A percentile compares a stretch with the other conserved stretches of the same genome.
Conservation (phyloP, 2,797 vertebrate genomes). For the Lemur catta region DNA sequence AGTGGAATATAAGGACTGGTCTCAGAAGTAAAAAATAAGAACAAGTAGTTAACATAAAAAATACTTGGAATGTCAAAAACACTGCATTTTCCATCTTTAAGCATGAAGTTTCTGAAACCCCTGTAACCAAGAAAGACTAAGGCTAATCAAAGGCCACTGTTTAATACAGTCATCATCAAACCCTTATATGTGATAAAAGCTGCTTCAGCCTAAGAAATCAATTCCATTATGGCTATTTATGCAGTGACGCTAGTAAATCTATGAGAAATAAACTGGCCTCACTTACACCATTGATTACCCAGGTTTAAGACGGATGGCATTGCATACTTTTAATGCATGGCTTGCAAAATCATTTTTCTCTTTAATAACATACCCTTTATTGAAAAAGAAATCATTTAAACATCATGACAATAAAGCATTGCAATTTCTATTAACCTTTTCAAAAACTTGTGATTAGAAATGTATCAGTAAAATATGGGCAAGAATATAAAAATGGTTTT, state of each 20-base stretch:
- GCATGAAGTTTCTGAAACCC: constrained; percentile 69
- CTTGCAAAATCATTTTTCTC: constrained; percentile 82
- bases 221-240: constrained; percentile 85
- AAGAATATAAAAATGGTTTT: constrained; percentile 51
- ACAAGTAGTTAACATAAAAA: constrained; percentile 5
- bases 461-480: constrained; percentile 60
- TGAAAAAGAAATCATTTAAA: constrained; percentile 82
- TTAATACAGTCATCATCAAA: constrained; percentile 80
- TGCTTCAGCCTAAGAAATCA: constrained; percentile 76
- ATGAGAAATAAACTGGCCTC: constrained; percentile 79
- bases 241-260: constrained; percentile 74
- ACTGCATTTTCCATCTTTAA: constrained; percentile 59
- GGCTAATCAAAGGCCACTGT: constrained; percentile 80
- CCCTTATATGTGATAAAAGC: constrained; percentile 76
- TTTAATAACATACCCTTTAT: constrained; percentile 81
- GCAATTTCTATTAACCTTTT: constrained; percentile 78
- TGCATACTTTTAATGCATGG: constrained; percentile 79
- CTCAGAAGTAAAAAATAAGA: neutral
- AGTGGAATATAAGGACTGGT: neutral
- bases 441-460: constrained; percentile 65
- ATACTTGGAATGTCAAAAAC: constrained; percentile 37
- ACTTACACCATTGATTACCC: constrained; percentile 82
- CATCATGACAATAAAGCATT: constrained; percentile 70
- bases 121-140: constrained; percentile 67
- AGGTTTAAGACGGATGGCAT: constrained; percentile 81